Percentiles rank a stretch among this genome's conserved stretches.
phyloP scores from a whole-genome alignment of 2,113 vertebrate genomes.

The Sphaerodactylus townsendi region DNA sequence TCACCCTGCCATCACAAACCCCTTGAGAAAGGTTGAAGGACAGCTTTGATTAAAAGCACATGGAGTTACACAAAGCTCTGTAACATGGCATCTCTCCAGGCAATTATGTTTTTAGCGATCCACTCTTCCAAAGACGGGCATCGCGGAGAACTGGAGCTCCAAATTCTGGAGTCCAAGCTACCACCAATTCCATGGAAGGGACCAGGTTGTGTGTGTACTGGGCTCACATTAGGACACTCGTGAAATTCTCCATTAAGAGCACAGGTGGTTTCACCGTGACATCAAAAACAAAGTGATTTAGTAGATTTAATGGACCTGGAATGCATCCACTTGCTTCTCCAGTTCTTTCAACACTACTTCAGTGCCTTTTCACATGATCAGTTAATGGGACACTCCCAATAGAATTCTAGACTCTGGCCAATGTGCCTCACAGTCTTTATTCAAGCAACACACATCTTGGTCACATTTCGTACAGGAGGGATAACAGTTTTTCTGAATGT shows the following conservation, averaged over 20 bases:
- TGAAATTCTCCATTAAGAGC: neutral
- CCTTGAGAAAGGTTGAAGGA: neutral
- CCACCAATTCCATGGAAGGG: neutral
- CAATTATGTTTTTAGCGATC: neutral
- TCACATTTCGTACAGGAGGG: neutral
- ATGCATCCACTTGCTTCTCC: neutral
- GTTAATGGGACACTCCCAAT: neutral
- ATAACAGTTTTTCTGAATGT: neutral
- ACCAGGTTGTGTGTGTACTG: neutral
- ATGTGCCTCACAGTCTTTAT: neutral
- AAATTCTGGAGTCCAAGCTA: no score
- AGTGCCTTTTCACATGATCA: slow-evolving; percentile 10
- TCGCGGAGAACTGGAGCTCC: neutral
- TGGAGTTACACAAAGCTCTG: neutral
- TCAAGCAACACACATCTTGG: neutral
- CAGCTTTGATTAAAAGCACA: neutral
- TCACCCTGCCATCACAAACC: neutral
- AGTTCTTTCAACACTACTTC: neutral
- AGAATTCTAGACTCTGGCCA: neutral
- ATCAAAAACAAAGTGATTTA: neutral
- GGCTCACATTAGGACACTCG: no score
- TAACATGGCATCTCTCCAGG: neutral
- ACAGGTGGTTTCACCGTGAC: neutral
- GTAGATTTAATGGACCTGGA: neutral
- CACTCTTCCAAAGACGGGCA: neutral